Evolutionary conservation across 23 tunicate species (phyloP).

Genomic region (Diplosoma virens): DNA sequence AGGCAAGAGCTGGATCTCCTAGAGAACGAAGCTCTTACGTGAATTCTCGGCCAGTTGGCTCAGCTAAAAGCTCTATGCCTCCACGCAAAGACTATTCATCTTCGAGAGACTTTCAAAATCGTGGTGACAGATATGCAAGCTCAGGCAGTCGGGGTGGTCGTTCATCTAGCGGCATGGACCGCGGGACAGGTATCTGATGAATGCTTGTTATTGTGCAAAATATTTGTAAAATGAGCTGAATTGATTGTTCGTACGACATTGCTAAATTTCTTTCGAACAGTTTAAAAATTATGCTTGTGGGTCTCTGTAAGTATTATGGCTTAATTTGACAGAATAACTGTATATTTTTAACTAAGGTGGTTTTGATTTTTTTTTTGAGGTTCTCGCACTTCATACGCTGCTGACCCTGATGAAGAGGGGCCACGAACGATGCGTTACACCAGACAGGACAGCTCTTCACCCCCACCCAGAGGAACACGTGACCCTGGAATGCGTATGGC

Average conservation of each 20-base stretch:
- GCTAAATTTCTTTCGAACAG: too few species aligned
- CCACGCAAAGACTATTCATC: conserved; percentile 2
- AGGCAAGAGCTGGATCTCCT: neutral
- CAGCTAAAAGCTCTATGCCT: neutral
- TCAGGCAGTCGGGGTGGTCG: neutral
- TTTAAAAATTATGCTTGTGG: too few species aligned
- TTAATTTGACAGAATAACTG: too few species aligned
- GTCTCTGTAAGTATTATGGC: too few species aligned
- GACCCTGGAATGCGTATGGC: neutral
- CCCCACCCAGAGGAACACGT: neutral
- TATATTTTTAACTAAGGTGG: too few species aligned
- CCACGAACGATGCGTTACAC: conserved; percentile 4
- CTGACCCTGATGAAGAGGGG: neutral
- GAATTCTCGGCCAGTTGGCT: neutral
- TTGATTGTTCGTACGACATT: too few species aligned
- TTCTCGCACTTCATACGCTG: conserved; percentile 8
- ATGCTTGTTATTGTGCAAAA: too few species aligned
- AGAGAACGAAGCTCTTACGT: neutral
- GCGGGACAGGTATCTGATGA: conserved; percentile 17
- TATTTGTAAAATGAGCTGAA: too few species aligned
- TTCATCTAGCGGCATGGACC: neutral
- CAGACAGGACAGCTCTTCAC: neutral
- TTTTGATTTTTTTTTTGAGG: conserved; percentile 28
- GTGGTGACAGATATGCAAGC: neutral
- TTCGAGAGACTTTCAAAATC: conserved; percentile 5